Evolutionary conservation across 2,797 vertebrate genomes (phyloP).

Genomic region (Ciconia nigra): DNA sequence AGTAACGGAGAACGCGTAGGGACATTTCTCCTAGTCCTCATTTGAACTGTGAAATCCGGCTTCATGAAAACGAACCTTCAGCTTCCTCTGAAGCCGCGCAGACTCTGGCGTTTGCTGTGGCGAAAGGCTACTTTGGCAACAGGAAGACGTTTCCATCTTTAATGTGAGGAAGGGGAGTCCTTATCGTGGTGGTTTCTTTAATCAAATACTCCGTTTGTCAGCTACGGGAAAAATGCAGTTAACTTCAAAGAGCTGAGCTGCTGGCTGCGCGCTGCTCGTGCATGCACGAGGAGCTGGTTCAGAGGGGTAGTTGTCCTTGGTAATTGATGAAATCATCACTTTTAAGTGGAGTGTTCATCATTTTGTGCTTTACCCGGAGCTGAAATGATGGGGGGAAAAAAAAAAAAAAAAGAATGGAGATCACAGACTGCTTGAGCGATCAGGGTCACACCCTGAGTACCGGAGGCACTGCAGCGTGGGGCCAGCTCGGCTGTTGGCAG

Average conservation of each 20-base stretch:
- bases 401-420: too few relatives aligned
- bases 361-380: background rate
- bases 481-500: background rate
- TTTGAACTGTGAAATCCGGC: background rate
- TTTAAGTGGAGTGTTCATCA: rapidly evolving
- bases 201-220: background rate
- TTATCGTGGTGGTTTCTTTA: background rate
- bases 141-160: background rate
- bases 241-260: background rate
- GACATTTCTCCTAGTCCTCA: background rate
- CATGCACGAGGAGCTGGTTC: rapidly evolving
- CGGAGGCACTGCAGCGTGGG: background rate
- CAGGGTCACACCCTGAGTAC: rapidly evolving
- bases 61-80: background rate
- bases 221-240: background rate
- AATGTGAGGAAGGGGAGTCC: background rate
- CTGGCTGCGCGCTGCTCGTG: background rate
- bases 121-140: background rate
- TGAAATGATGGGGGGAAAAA: background rate
- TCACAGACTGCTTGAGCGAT: rapidly evolving
- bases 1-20: background rate
- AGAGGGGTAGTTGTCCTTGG: background rate
- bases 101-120: background rate
- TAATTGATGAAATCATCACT: rapidly evolving
- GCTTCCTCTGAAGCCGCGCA: background rate